A percentile compares a stretch with the other conserved stretches of the same genome.
Evolutionary conservation across 2,888 invertebrate species (phyloP).

Genomic region (Apoda limacodes): DNA sequence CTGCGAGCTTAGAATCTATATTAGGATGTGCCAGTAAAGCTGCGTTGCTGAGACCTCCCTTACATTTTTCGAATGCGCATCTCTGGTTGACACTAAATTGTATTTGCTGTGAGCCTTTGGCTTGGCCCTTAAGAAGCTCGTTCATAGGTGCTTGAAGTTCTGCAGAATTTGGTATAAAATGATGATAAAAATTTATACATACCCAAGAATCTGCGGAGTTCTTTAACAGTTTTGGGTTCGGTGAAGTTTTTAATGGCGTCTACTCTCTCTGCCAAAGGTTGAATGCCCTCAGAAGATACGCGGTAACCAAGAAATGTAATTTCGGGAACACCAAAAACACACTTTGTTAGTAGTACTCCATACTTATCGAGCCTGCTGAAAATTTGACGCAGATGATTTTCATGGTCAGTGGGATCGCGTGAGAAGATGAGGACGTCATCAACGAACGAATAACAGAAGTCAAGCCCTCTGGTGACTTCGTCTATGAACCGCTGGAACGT

Average conservation of each 20-base stretch:
- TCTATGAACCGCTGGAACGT: slow-evolving; percentile 39
- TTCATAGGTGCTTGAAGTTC: slow-evolving; percentile 10
- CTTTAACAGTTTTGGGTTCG: slow-evolving; percentile 9
- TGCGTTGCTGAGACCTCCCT: slow-evolving; percentile 21
- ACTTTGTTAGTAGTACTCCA: slow-evolving; percentile 22
- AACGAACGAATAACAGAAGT: slow-evolving; percentile 24
- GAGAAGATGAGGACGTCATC: slow-evolving; percentile 30
- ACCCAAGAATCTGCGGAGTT: slow-evolving; percentile 14
- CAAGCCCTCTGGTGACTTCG: slow-evolving; percentile 18
- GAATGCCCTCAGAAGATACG: slow-evolving; percentile 17
- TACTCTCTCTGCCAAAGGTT: slow-evolving; percentile 11
- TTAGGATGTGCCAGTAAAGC: too few relatives aligned
- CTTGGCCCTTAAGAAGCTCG: slow-evolving; percentile 1
- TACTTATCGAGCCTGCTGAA: slow-evolving; percentile 19
- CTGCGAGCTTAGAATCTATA: too few relatives aligned
- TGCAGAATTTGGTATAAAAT: slow-evolving; percentile 11
- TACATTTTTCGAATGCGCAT: slow-evolving; percentile 23
- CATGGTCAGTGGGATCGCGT: slow-evolving; percentile 16
- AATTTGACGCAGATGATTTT: slow-evolving; percentile 18
- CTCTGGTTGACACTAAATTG: slow-evolving; percentile 8
- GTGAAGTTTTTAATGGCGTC: slow-evolving; percentile 9
- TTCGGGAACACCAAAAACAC: slow-evolving; percentile 19
- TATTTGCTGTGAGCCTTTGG: slow-evolving; percentile 4
- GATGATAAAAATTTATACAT: slow-evolving; percentile 15
- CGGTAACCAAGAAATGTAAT: slow-evolving; percentile 23